Conservation (phyloP, 2,113 vertebrate genomes). For the Nycticorax nycticorax region DNA sequence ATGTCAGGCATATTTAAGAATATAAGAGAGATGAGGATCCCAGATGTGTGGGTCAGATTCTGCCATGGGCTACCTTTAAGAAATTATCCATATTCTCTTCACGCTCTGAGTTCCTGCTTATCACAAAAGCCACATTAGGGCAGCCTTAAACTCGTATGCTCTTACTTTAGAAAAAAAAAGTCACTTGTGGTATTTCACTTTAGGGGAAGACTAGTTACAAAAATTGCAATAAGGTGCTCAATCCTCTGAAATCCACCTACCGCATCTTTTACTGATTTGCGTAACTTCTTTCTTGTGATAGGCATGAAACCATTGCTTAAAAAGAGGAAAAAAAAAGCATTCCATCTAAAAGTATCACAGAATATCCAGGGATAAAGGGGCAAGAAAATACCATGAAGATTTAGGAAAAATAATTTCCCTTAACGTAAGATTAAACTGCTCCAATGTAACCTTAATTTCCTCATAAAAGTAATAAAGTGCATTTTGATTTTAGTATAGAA, state of each 20-base stretch:
- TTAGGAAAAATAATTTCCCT: background rate
- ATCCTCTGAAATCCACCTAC: constrained; percentile 28
- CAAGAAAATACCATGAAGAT: background rate
- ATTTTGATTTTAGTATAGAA: constrained; percentile 1
- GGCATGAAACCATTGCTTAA: constrained; percentile 28
- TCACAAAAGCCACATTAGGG: background rate
- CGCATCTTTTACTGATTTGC: background rate
- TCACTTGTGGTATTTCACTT: background rate
- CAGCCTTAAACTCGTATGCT: background rate
- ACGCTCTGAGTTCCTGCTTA: background rate
- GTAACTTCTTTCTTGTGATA: background rate
- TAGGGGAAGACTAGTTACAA: background rate
- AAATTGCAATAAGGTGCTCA: background rate
- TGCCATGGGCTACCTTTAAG: background rate
- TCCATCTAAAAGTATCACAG: background rate
- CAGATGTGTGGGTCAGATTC: background rate
- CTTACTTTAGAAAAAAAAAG: constrained; percentile 15
- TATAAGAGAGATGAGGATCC: background rate
- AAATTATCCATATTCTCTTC: background rate
- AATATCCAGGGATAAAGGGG: background rate
- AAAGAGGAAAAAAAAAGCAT: background rate
- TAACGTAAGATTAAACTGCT: background rate
- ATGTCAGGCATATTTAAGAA: background rate
- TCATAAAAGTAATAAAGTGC: background rate
- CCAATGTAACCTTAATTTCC: background rate